Evolutionary conservation across 2,113 vertebrate genomes (phyloP), one percentile per base, ranked within the genome.

Genomic region (Grammomys surdaster): DNA sequence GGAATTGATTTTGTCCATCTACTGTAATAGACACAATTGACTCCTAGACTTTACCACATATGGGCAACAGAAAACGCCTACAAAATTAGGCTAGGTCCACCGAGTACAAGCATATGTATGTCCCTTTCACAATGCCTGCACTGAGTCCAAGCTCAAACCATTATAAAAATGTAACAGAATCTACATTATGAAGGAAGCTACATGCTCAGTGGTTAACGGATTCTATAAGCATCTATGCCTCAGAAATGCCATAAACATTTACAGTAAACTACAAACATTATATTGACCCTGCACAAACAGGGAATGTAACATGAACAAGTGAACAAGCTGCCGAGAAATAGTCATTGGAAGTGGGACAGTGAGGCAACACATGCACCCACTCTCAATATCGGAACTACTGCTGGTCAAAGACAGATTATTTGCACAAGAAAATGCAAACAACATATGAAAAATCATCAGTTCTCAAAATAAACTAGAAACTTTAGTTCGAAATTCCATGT

Each of bases 211-310:
- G 5, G 7, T 17, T 19, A 19, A 80, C 33, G 65, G 54, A 46
- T 96, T 91, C 10, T 26, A 84, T 90, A 78, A 84, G 63, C 69
- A 78, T 72, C 56, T 54, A 51, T 72, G 12, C 33, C 80, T 92
- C 20, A n/a, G 6, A 33, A 94, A 9, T 54, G 80, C 70, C 12
- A 76, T 31, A 89, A 97, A 90, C 1, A 87, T 69, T n/a, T 33
- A 77, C 12, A 88, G 8, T 77, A 77, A 78, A 92, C 69, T 81
- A 43, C 14, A 60, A 91, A 63, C 43, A 92, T 26, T 75, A 33
- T 70, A 86, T 56, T 36, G 13, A 89, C 72, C 12, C 20, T 92
- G 60, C 26, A 51, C 65, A 92, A 12, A 12, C 10, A 65, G 90
- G 20, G 19, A 54, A 84, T 31, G 94, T 94, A 95, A 84, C 60